phyloP scores from a whole-genome alignment of 2,888 invertebrate species.

The Gandaritis pyraliata region DNA sequence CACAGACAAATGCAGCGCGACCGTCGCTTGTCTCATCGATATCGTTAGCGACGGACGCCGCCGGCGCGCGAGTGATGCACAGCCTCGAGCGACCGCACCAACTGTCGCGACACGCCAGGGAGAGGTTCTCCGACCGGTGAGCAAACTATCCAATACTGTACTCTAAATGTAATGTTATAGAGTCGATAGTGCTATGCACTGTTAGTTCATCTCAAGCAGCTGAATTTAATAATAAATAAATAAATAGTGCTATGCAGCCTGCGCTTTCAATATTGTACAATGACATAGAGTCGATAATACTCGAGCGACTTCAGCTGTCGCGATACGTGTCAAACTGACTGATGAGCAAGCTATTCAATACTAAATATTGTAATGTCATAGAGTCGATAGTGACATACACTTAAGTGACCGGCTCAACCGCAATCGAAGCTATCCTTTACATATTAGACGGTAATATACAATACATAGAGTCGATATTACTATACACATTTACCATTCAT shows the following conservation, averaged over 20 bases:
- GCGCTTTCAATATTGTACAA: too few species aligned
- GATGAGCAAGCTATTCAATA: neutral
- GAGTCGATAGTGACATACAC: neutral
- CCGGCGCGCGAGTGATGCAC: constrained; percentile 69
- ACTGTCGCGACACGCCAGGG: constrained; percentile 73
- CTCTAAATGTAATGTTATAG: neutral
- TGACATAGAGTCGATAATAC: too few species aligned
- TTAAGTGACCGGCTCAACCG: too few species aligned
- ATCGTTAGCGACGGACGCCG: constrained; percentile 75
- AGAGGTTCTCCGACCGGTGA: constrained; percentile 78
- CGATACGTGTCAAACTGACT: neutral
- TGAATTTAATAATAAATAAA: too few species aligned
- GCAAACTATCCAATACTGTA: neutral
- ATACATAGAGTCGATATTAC: too few species aligned
- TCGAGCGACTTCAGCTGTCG: neutral
- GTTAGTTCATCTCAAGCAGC: too few species aligned
- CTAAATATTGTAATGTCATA: neutral
- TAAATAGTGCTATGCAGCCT: too few species aligned
- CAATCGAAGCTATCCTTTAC: too few species aligned
- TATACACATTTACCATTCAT: too few species aligned
- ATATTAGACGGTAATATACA: too few species aligned
- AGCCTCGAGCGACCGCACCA: constrained; percentile 78
- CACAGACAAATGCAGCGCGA: constrained; percentile 69
- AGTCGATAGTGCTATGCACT: neutral
- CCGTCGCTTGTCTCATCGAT: constrained; percentile 80